These are phyloP conservation scores for Danionella cerebrum DNA, from an alignment of 2,113 vertebrate species.

Conservation along the genomic window DNA sequence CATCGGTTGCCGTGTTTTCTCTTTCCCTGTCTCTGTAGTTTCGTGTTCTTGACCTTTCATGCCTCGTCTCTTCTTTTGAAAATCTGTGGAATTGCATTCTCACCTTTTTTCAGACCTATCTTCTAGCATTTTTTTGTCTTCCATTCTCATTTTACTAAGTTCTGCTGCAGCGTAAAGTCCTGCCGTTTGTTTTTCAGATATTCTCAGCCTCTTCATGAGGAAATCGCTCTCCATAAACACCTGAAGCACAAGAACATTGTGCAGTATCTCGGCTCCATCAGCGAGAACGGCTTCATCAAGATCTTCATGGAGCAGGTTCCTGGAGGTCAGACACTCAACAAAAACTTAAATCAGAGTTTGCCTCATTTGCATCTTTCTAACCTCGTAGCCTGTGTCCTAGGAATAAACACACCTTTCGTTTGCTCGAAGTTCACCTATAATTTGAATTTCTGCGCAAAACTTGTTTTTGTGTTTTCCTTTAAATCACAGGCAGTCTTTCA, in stretches of 20 bases:
- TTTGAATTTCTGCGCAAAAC: background rate
- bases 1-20: too few relatives aligned
- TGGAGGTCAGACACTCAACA: slow-evolving; percentile 84
- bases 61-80: too few relatives aligned
- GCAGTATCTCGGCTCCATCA: slow-evolving; percentile 94
- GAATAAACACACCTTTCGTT: too few relatives aligned
- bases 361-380: too few relatives aligned
- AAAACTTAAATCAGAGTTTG: too few relatives aligned
- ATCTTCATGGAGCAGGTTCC: slow-evolving; percentile 99
- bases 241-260: slow-evolving; percentile 98
- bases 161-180: background rate
- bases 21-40: too few relatives aligned
- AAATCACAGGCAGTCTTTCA: slow-evolving; percentile 84
- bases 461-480: background rate
- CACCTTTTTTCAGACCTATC: too few relatives aligned
- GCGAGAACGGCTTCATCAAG: slow-evolving; percentile 96
- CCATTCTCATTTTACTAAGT: background rate
- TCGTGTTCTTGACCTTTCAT: too few relatives aligned
- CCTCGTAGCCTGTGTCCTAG: too few relatives aligned
- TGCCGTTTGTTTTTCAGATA: slow-evolving; percentile 63
- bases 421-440: too few relatives aligned
- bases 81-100: too few relatives aligned
- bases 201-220: slow-evolving; percentile 95
- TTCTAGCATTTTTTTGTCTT: too few relatives aligned
- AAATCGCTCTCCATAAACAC: slow-evolving; percentile 96